Base-by-base conservation (phyloP, 2,797 vertebrate genomes). In the Falco rusticolus region DNA sequence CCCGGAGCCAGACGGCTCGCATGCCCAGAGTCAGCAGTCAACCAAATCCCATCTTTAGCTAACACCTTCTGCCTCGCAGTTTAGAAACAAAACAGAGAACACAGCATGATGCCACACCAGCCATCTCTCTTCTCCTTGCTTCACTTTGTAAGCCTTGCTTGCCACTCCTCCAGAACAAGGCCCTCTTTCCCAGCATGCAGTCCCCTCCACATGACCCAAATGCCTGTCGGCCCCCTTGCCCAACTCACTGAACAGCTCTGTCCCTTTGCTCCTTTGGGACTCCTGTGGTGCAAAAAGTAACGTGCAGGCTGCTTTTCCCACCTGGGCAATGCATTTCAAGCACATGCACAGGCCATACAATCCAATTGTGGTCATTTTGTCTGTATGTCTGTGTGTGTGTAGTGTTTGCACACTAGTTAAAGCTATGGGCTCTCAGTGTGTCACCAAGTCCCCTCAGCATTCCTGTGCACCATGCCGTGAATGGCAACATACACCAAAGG, bases 1-100 rank as follows among this genome's bases (percentile, higher is more conserved):
- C 9, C 25, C 5, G 9, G 54, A 70, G 25, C 15, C 1, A 3
- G 51, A 21, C 33, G 16, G 25, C 53, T 82, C 5, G 0, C 9
- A 4, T 0, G 0, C 28, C 34, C 53, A 50, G 24, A 64, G 24
- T 33, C 48, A 78, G 39, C 1, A 0, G 22, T 33, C 2, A 2
- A 0, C 29, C 0, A 5, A 41, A 29, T 4, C 12, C 47, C 5
- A 3, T 50, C 51, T 72, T 65, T 26, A 90, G 61, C 54, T 31
- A 53, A 37, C 22, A 19, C 29, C 19, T 57, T 84, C 85, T 64
- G 64, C n/a, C 51, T 66, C 3, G 0, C 3, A 1, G 10, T 45
- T 82, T 69, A 57, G 76, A 63, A 90, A 43, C 4, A 41, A 48
- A 87, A 33, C 24, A 33, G 37, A 66, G 34, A 57, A 61, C 0